Percentiles rank a stretch among this genome's conserved stretches.
These are phyloP conservation scores for Zosterops pallidus DNA, from an alignment of 2,113 vertebrate species.

Conservation along the genomic window DNA sequence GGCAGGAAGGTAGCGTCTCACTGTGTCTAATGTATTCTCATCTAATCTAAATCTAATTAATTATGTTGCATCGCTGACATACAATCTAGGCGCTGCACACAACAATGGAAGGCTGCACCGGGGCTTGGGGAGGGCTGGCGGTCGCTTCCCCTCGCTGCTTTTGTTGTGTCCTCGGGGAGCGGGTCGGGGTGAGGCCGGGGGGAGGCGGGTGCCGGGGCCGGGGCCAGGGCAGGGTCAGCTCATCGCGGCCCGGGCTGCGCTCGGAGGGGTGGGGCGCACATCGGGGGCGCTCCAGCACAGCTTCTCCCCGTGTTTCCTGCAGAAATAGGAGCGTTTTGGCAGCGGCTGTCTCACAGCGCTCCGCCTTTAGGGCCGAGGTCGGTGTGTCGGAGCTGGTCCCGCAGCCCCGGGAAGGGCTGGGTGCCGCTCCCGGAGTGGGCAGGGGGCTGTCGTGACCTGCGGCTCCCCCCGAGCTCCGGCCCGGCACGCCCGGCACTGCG, in stretches of 20 bases:
- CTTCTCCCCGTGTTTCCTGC: accelerated
- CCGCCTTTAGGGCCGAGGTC: neutral
- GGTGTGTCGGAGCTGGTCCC: accelerated
- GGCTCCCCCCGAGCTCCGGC: neutral
- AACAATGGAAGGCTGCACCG: neutral
- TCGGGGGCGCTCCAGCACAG: neutral
- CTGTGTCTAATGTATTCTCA: constrained; percentile 35
- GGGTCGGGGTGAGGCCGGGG: neutral
- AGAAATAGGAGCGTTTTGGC: neutral
- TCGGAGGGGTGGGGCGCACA: accelerated
- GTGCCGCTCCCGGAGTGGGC: neutral
- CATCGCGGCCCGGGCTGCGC: neutral
- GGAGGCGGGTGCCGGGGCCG: neutral
- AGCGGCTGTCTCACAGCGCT: neutral
- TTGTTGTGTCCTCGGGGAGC: neutral
- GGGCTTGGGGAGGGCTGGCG: neutral
- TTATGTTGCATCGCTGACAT: neutral
- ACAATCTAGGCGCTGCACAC: neutral
- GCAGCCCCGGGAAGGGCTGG: accelerated
- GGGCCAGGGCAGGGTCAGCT: neutral
- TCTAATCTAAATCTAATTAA: constrained; percentile 32
- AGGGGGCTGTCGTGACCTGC: accelerated
- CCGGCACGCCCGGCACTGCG: neutral
- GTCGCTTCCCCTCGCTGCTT: neutral
- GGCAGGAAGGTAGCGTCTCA: constrained; percentile 32